These are phyloP conservation scores for Drosophila sp. DNA, from an alignment of 1,140 invertebrate species.

Conservation along the genomic window DNA sequence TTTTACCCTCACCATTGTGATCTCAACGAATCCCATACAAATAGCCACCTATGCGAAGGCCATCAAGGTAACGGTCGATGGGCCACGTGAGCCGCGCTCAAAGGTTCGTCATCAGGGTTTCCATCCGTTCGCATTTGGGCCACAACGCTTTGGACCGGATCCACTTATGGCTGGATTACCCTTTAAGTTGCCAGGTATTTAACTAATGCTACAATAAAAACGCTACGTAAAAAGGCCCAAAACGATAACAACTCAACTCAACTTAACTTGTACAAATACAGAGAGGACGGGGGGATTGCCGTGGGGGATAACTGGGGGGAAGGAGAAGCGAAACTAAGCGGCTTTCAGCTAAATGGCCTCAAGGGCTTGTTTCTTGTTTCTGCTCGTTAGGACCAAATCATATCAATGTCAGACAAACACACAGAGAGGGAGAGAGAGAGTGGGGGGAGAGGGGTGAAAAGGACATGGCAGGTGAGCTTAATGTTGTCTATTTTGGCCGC, in stretches of 20 bases:
- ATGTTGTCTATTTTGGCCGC: constrained; percentile 49
- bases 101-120: constrained; percentile 94
- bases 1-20: constrained; percentile 97
- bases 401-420: constrained; percentile 41
- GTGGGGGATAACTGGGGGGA: not conserved
- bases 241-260: constrained; percentile 15
- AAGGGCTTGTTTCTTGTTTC: constrained; percentile 40
- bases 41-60: constrained; percentile 96
- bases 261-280: not conserved
- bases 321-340: constrained; percentile 37
- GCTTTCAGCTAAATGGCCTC: constrained; percentile 56
- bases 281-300: not conserved
- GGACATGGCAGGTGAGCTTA: constrained; percentile 34
- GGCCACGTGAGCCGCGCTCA: constrained; percentile 96
- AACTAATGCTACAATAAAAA: constrained; percentile 16
- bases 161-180: constrained; percentile 90
- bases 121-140: constrained; percentile 93
- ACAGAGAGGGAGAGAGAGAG: constrained; percentile 14
- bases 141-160: constrained; percentile 90
- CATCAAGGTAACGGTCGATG: constrained; percentile 99
- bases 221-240: constrained; percentile 1
- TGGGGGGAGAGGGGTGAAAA: not conserved
- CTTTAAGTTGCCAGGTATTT: constrained; percentile 92
- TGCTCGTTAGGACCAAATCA: constrained; percentile 46
- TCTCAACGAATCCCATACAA: constrained; percentile 95